Evolutionary conservation across 2,113 vertebrate genomes (phyloP).

Genomic region (human (Homo sapiens)): DNA sequence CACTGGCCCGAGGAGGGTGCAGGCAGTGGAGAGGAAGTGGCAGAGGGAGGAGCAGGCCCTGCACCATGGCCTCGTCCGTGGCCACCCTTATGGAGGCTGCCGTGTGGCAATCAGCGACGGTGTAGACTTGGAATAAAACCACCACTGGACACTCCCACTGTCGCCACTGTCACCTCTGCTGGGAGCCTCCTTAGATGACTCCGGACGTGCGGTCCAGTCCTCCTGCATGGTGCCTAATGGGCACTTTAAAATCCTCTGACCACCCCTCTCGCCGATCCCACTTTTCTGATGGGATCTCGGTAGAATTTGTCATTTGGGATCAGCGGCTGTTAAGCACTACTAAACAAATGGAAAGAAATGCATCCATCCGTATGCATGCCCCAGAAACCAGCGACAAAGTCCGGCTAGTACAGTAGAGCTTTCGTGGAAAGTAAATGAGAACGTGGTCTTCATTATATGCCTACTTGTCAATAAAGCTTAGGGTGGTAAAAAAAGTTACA

Average conservation of each 20-base stretch:
- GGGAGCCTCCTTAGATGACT: background rate
- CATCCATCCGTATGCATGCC: accelerated
- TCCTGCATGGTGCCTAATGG: background rate
- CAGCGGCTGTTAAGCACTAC: background rate
- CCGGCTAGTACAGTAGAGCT: accelerated
- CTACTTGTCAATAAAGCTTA: background rate
- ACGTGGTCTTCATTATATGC: background rate
- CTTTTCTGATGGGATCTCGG: background rate
- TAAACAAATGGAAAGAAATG: background rate
- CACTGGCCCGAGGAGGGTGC: background rate
- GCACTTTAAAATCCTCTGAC: background rate
- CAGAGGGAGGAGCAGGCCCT: constrained; percentile 30
- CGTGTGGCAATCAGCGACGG: background rate
- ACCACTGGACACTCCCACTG: background rate
- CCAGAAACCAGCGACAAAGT: background rate
- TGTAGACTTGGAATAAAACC: background rate
- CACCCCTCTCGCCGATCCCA: background rate
- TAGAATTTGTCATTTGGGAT: background rate
- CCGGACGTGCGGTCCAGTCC: background rate
- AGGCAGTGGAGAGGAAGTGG: constrained; percentile 67
- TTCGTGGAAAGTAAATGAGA: background rate
- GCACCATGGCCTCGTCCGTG: background rate
- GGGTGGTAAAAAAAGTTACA: background rate
- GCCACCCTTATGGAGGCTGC: background rate
- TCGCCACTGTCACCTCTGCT: background rate